Base-by-base conservation (phyloP, 2,888 invertebrate genomes). In the Papilio demoleus region DNA sequence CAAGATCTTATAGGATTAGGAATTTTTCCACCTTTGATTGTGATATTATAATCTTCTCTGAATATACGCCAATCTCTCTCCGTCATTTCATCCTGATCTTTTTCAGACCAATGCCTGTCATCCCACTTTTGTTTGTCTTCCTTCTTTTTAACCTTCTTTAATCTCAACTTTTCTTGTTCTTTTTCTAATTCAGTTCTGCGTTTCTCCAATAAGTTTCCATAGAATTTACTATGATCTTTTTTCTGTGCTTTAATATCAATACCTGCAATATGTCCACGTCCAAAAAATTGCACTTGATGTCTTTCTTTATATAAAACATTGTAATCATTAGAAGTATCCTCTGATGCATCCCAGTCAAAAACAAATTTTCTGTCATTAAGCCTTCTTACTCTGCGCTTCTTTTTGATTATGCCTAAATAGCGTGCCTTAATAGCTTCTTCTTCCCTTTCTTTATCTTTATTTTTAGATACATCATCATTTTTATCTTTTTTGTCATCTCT, bases 41-140 rank as follows among this genome's bases (percentile, higher is more conserved):
- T 97, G 65, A 99, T 99, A 83, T 98, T 99, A 86, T 99, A 99
- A 90, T 99, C 99, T 88, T 99, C 99, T 73, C 99, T 95, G 86
- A 99, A 99, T 79, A 99, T 99, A 87, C 99, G 95, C 99, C 99
- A 99, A 93, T 99, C 99, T 78, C 99, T 94, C 86, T 99, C 99
- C 0, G 97, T 98, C 99, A 99, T 99, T 88, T 99, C 99, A 64
- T 96, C 95, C 0, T 96, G 90, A 11, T 95, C 95, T 85, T 99
- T 99, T 81, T 99, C 99, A 4, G 97, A 97, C 99, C 99, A 99
- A 87, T 99, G 99, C 5, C 99, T 95, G 85, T 99, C 99, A 87
- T 99, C 99, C 97, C 98, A 99, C 81, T 98, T 97, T 82, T 99
- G 98, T 89, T 99, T 99, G 74, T 99, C 99, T 91, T 99, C 99